A percentile compares a stretch with the other conserved stretches of the same genome.
These are phyloP conservation scores for Pyrochroa serraticornis DNA, from an alignment of 2,888 invertebrate genomes.

Conservation along the genomic window DNA sequence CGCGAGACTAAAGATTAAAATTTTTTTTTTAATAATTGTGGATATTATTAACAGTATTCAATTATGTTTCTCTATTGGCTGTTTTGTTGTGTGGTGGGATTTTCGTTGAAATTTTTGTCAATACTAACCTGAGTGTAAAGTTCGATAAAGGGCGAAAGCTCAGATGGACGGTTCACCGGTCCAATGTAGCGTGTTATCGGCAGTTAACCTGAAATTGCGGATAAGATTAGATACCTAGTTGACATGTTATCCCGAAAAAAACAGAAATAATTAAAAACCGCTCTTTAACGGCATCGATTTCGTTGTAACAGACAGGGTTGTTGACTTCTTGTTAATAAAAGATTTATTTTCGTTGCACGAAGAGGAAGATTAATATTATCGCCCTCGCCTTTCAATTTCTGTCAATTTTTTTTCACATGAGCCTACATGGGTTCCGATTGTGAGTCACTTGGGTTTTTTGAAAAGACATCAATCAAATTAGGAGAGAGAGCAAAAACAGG, in stretches of 20 bases:
- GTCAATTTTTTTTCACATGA: not conserved
- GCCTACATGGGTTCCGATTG: not conserved
- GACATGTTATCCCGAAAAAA: slow-evolving; percentile 7
- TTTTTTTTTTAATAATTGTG: too few relatives aligned
- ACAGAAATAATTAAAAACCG: slow-evolving; percentile 5
- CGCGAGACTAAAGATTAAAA: too few relatives aligned
- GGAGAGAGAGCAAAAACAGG: slow-evolving; percentile 11
- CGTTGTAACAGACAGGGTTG: not conserved
- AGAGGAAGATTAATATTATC: too few relatives aligned
- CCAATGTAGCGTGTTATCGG: slow-evolving; percentile 18
- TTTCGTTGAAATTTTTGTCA: too few relatives aligned
- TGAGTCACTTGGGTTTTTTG: slow-evolving; percentile 9
- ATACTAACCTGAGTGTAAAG: not conserved
- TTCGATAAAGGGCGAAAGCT: slow-evolving; percentile 11
- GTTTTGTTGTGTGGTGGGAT: too few relatives aligned
- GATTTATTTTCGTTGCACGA: too few relatives aligned
- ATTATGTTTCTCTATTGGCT: too few relatives aligned
- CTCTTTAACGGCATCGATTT: not conserved
- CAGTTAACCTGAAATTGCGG: slow-evolving; percentile 18
- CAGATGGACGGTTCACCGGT: slow-evolving; percentile 7
- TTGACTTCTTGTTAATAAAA: too few relatives aligned
- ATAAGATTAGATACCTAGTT: slow-evolving; percentile 13
- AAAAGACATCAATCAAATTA: slow-evolving; percentile 19
- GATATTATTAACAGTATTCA: too few relatives aligned
- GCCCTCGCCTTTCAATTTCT: too few relatives aligned